Percentiles rank a stretch among this genome's conserved stretches.
These are phyloP conservation scores for Antigone vipio DNA, from an alignment of 2,113 vertebrate species.

Conservation along the genomic window DNA sequence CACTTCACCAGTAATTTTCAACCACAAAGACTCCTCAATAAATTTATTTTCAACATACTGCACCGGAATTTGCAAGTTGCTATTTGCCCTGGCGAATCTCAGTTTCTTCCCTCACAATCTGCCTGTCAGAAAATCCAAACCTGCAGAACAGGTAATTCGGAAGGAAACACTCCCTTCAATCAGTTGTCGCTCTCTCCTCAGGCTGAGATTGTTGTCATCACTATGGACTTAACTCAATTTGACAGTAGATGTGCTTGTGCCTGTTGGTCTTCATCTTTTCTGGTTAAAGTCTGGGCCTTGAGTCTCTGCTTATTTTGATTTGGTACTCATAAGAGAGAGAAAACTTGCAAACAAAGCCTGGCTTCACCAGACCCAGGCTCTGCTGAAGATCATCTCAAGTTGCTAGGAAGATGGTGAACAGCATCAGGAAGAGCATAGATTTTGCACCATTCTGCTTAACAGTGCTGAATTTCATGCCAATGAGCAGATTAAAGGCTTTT, in stretches of 20 bases:
- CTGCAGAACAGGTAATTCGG: conserved; percentile 42
- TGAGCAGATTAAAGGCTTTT: not conserved
- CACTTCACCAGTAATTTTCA: not conserved
- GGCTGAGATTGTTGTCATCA: not conserved
- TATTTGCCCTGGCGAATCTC: conserved; percentile 10
- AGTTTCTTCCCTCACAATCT: conserved; percentile 30
- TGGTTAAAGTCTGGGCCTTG: not conserved
- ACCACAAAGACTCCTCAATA: not conserved
- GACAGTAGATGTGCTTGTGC: conserved; percentile 50
- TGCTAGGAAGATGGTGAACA: not conserved
- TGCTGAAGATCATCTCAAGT: not conserved
- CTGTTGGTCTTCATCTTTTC: conserved; percentile 38
- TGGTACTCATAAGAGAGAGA: not conserved
- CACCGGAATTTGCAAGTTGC: not conserved
- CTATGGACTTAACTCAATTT: conserved; percentile 39
- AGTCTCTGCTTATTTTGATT: conserved; percentile 11
- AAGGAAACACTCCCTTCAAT: conserved; percentile 39
- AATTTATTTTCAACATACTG: not conserved
- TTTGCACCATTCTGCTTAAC: not conserved
- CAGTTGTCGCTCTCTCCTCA: conserved; percentile 13
- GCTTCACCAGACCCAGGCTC: not conserved
- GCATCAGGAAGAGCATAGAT: not conserved
- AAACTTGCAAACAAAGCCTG: not conserved
- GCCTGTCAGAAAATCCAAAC: conserved; percentile 62
- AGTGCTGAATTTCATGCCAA: not conserved